These are phyloP conservation scores for Decapterus maruadsi DNA, from an alignment of 2,797 vertebrate genomes.

Conservation along the genomic window DNA sequence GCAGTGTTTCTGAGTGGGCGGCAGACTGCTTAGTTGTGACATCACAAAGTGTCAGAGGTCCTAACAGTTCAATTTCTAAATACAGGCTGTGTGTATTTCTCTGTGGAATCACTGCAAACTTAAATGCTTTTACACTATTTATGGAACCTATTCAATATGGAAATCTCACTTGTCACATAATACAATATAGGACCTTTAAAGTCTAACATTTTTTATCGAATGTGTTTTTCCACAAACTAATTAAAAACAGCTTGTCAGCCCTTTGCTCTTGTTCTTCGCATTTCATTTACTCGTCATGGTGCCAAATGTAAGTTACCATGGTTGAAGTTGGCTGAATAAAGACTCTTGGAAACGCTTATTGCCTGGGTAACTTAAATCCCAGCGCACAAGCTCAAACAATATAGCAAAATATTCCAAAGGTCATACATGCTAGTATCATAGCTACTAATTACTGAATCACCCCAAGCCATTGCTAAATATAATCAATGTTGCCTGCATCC, in stretches of 20 bases:
- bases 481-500: conserved; percentile 36
- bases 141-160: too few species aligned
- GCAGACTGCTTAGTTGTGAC: not conserved
- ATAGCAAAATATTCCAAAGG: conserved; percentile 43
- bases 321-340: not conserved
- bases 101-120: not conserved
- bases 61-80: not conserved
- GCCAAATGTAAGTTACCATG: not conserved
- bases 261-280: not conserved
- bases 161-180: too few species aligned
- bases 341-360: not conserved
- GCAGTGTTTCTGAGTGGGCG: too few species aligned
- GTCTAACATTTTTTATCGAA: not conserved
- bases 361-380: conserved; percentile 3
- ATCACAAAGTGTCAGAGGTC: not conserved
- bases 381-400: conserved; percentile 5
- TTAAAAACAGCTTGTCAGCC: not conserved
- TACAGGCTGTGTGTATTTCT: not conserved
- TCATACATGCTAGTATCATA: conserved; percentile 37
- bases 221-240: not conserved
- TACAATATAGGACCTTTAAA: not conserved
- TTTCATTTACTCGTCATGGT: conserved; percentile 2
- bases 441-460: conserved; percentile 47
- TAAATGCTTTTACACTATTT: not conserved
- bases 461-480: conserved; percentile 50